Base-by-base conservation (phyloP, 2,888 invertebrate species). In the Colostygia pectinataria region DNA sequence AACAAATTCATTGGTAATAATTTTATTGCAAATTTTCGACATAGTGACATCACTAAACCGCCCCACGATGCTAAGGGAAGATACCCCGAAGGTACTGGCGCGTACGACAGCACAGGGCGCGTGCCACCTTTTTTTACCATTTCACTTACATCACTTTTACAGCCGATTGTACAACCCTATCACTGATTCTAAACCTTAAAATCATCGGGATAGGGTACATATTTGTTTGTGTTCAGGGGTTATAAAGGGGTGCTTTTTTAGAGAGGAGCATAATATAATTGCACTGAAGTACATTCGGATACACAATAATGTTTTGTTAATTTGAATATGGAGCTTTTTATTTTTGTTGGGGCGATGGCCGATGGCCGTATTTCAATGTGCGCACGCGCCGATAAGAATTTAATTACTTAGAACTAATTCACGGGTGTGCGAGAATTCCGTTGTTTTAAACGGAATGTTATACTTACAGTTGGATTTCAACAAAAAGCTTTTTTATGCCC, bases 391-490 rank as follows among this genome's bases (percentile, higher is more conserved):
- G 84, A 75, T 80, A 75, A 75, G 80, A 76, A 73, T 79, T 83
- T 86, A 88, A 88, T 88, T 88, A 89, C 84, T 88, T 84, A 84
- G 83, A 88, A 86, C 86, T 85, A 88, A 88, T 87, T 82, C 80
- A 78, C 70, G 78, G 45, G 75, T 71, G 70, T 64, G 50, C 53
- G 65, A 69, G 69, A 76, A 82, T 81, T 73, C 79, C 79, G 80
- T 87, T 83, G 78, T 66, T 61, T 69, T 69, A 75, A 69, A 61
- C n/a, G 61, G 65, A 70, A 72, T 71, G 61, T 33, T 33, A 5
- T 5, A 10, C n/a, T n/a, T n/a, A n/a, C n/a, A n/a, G n/a, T n/a
- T n/a, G n/a, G n/a, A n/a, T n/a, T n/a, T n/a, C n/a, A n/a, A n/a
- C n/a, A n/a, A n/a, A n/a, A n/a, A n/a, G n/a, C n/a, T n/a, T n/a